Conservation (phyloP, 92 coral and sea anemone genomes). For the Phenganax marumi region DNA sequence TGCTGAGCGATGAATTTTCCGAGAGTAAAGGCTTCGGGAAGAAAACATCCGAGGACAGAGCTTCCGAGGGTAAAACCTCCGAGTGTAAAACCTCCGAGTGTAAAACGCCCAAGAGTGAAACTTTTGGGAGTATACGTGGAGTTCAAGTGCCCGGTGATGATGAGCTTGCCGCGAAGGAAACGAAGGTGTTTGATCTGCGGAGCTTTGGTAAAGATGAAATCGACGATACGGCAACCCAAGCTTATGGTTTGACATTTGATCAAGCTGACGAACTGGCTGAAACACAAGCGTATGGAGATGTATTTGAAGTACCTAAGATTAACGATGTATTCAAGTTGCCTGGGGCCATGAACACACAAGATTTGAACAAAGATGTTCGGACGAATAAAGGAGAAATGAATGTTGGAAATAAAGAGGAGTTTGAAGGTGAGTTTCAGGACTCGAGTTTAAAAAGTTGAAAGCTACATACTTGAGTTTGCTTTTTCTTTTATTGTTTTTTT, state of each 20-base stretch:
- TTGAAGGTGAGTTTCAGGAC: background rate
- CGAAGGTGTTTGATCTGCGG: slow-evolving; percentile 59
- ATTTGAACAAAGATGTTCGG: background rate
- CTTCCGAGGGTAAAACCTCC: slow-evolving; percentile 5
- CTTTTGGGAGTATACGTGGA: background rate
- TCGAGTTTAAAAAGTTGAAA: background rate
- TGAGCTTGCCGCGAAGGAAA: slow-evolving; percentile 46
- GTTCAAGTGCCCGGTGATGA: slow-evolving; percentile 21
- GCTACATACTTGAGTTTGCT: too few species aligned
- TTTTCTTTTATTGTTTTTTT: background rate
- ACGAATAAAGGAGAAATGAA: background rate
- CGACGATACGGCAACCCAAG: slow-evolving; percentile 49
- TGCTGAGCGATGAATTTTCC: background rate
- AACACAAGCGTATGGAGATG: slow-evolving; percentile 87
- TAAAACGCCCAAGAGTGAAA: background rate
- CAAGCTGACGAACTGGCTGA: slow-evolving; percentile 26
- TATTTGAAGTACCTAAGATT: slow-evolving; percentile 29
- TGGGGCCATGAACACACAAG: slow-evolving; percentile 13
- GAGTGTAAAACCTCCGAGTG: slow-evolving; percentile 22
- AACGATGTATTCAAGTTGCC: background rate
- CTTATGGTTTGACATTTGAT: slow-evolving; percentile 23
- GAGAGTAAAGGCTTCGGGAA: background rate
- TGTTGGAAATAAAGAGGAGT: background rate
- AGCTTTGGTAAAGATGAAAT: background rate
- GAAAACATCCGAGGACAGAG: slow-evolving; percentile 4